Evolutionary conservation across 1,140 invertebrate genomes (phyloP).

Genomic region (Rhizoglyphus robini): DNA sequence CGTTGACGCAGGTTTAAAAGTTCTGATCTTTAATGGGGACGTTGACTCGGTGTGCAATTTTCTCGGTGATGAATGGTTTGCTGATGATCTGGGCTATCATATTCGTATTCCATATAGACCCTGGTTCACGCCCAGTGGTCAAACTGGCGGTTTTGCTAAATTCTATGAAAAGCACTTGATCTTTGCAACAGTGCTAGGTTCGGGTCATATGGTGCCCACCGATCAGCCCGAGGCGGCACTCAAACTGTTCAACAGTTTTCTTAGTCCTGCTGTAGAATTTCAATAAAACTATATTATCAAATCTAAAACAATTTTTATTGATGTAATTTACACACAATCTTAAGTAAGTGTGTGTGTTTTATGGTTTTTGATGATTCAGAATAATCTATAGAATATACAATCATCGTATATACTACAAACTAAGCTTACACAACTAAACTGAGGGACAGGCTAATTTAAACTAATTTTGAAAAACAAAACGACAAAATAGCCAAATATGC

Average conservation of each 20-base stretch:
- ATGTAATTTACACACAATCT: no score
- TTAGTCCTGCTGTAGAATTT: no score
- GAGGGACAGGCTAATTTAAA: no score
- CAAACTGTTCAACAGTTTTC: slow-evolving; percentile 34
- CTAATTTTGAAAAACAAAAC: no score
- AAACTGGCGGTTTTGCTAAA: slow-evolving; percentile 36
- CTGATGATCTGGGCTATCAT: slow-evolving; percentile 31
- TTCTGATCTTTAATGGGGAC: slow-evolving; percentile 44
- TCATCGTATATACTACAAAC: no score
- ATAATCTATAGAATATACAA: no score
- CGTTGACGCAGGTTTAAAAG: slow-evolving; percentile 31
- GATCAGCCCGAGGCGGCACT: slow-evolving; percentile 40
- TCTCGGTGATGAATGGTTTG: slow-evolving; percentile 39
- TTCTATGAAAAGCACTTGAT: slow-evolving; percentile 30
- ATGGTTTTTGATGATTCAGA: no score
- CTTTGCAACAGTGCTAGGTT: slow-evolving; percentile 36
- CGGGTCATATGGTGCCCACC: slow-evolving; percentile 44
- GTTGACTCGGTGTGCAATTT: slow-evolving; percentile 46
- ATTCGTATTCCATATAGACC: slow-evolving; percentile 22
- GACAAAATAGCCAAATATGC: no score
- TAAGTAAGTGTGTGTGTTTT: no score
- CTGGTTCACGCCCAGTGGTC: slow-evolving; percentile 28
- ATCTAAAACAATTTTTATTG: no score
- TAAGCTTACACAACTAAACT: no score
- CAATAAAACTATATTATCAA: slow-evolving; percentile 30